Base-by-base conservation (phyloP, 2,113 vertebrate species). In the Passer montanus region DNA sequence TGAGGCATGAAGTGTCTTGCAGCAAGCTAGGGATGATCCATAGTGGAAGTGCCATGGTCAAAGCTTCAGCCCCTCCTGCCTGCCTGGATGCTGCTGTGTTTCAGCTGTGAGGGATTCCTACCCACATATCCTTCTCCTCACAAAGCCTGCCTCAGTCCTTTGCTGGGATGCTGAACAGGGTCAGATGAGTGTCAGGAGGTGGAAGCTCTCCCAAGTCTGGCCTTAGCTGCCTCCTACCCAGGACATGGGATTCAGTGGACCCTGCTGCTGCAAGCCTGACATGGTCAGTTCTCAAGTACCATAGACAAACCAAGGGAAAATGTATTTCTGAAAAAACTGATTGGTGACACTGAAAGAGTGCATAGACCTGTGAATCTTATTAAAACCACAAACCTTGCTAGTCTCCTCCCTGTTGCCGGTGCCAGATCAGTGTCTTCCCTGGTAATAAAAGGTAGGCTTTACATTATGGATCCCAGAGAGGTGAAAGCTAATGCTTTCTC, bases 301-400 rank as follows among this genome's bases (percentile, higher is more conserved):
- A 10, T 44, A 28, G 30, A 49, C 58, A 87, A 79, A 62, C 59
- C 35, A 85, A 49, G 86, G 50, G 59, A 89, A 87, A 78, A 78
- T 13, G 8, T 33, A 5, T 7, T 3, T 33, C 46, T 56, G 55
- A 43, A 91, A 93, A 90, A 63, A 22, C 39, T 70, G 21, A 74
- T 52, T 60, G 35, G 22, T 87, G 69, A 64, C 35, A 28, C 6
- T 82, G 49, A 55, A 92, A 82, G 22, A 70, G 27, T 68, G 53
- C 47, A 68, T 37, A 80, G 59, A 67, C 18, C 22, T 63, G 27
- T 56, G 82, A 86, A 91, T 96, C 43, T 20, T 7, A 49, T 83
- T 88, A 79, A 67, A 74, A 93, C 13, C 33, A 76, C 59, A 76
- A 94, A 56, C 46, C 13, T n/a, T 85, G 63, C 31, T 83, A 52